These are phyloP conservation scores for Ptychochromis oligacanthus DNA, from an alignment of 2,113 vertebrate genomes.

Conservation along the genomic window DNA sequence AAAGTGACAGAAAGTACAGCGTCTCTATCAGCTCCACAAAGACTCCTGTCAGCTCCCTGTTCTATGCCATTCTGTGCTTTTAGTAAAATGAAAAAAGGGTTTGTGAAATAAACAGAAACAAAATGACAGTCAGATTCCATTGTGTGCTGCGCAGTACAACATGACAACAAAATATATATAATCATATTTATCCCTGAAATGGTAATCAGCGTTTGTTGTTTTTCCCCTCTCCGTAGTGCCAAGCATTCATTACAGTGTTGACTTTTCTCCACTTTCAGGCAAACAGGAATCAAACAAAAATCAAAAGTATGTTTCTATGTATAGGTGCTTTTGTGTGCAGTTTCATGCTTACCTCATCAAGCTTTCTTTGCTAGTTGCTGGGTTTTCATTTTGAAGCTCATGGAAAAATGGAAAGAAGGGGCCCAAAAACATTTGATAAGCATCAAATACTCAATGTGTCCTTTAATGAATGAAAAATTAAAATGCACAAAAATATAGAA, in stretches of 20 bases:
- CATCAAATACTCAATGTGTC: neutral
- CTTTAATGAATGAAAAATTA: too few relatives aligned
- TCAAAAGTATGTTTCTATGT: neutral
- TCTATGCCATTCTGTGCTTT: constrained; percentile 4
- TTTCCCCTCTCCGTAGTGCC: neutral
- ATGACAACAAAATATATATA: constrained; percentile 21
- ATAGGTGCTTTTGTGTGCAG: neutral
- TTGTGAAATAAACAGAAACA: neutral
- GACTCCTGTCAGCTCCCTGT: neutral
- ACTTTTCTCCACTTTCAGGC: neutral
- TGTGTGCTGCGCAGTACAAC: neutral
- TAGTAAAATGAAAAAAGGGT: constrained; percentile 27
- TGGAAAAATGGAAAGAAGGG: neutral
- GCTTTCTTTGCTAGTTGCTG: neutral
- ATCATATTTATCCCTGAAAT: constrained; percentile 19
- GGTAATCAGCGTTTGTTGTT: constrained; percentile 11
- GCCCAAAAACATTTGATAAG: neutral
- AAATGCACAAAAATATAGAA: too few relatives aligned
- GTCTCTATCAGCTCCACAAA: constrained; percentile 9
- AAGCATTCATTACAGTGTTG: neutral
- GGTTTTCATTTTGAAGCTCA: neutral
- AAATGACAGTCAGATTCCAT: constrained; percentile 15
- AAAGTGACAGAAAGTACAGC: constrained; percentile 7
- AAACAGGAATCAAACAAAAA: constrained; percentile 6
- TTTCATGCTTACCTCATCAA: neutral